Evolutionary conservation across 2,888 invertebrate genomes (phyloP), one percentile per base, ranked within the genome.

Genomic region (Cheilosia variabilis): DNA sequence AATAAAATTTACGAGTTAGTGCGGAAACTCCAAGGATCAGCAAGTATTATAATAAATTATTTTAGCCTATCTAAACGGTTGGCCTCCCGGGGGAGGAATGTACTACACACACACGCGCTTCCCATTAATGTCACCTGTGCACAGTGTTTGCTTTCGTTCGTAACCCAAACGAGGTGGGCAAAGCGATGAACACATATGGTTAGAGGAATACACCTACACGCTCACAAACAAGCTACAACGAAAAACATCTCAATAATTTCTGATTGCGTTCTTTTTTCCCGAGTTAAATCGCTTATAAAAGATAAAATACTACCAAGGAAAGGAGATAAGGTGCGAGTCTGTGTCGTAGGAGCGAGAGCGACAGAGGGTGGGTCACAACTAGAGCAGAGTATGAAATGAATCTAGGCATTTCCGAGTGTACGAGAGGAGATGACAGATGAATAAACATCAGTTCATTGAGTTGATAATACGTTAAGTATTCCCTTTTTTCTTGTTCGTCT

Each of bases 381-480:
- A 6, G 57, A 10, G 34, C 53, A 68, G 41, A 41, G 47, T 63
- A 47, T 53, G 31, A 41, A 34, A 47, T 53, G 31, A 41, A 34
- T 37, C 37, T 34, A 31, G 22, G 9, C 17, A 47, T 47, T 17
- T 19, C 47, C 17, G n/a, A 15, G 17, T 17, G 15, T 31, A 17
- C 15, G 43, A 55, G 31, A 15, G 45, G 27, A 58, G 58, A 75
- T 63, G 75, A 65, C 19, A 58, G 58, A 75, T 63, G 75, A 65
- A 76, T 77, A 75, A 82, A 76, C 71, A 76, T 76, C 76, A 82
- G 76, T 77, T 82, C 62, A 77, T 78, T 78, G 62, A 72, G 78
- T 78, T 73, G 55, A 72, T 63, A 62, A 68, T 73, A 83, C 58
- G n/a, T 31, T 55, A 10, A 43, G 41, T 58, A 24, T 43, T 76